Base-by-base conservation (phyloP, 2,797 vertebrate genomes). In the Chiroxiphia lanceolata region DNA sequence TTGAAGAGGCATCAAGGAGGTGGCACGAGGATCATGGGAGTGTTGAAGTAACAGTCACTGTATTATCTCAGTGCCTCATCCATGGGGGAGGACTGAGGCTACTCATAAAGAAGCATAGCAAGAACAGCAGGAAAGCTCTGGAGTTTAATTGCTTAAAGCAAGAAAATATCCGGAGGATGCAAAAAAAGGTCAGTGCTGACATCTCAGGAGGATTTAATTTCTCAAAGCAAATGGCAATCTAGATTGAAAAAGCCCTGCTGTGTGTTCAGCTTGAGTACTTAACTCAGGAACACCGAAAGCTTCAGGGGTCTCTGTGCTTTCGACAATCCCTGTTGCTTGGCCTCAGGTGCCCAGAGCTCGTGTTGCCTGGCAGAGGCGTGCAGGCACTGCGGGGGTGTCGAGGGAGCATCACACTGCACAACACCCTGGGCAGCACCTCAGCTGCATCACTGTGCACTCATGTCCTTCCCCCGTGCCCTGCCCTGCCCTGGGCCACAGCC, bases 61-160 rank as follows among this genome's bases (percentile, higher is more conserved):
- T 81, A 61, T 71, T 82, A 51, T 47, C 48, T 84, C 53, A 51
- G 65, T 25, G 57, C 76, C 40, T 92, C 76, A 67, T 26, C 44
- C 18, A 10, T n/a, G 61, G n/a, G 48, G 45, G 51, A 86, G 64
- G 23, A 88, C 40, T 78, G 45, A 81, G 64, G 57, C 53, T 64
- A 60, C 53, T 68, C 48, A 15, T 31, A 75, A 68, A 87, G 67
- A 59, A 85, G 23, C 53, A 45, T 31, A 85, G 34, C 70, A 93
- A 83, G 56, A 77, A 78, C 34, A 69, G 75, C 64, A 59, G 48
- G 56, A 56, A 80, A 87, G 71, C 60, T 87, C 60, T 56, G 15
- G 3, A 65, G 34, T 83, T 94, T 64, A 81, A 83, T 65, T 83
- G 36, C 86, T 86, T 47, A 60, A 75, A 90, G 83, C 61, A 75